Evolutionary conservation across 2,113 vertebrate genomes (phyloP).

Genomic region (Spermophilus dauricus): DNA sequence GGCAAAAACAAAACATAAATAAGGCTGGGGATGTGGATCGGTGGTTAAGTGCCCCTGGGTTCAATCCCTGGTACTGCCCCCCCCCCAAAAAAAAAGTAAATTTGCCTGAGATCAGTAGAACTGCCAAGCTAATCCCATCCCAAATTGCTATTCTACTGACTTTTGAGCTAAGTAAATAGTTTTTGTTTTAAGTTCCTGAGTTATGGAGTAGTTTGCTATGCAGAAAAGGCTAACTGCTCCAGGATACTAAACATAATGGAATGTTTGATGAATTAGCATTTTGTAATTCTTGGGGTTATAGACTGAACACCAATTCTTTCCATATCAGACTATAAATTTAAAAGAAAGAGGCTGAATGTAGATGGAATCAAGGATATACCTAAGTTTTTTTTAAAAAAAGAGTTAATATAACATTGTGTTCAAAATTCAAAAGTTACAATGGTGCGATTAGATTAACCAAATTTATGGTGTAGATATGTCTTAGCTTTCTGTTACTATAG

Average conservation of each 20-base stretch:
- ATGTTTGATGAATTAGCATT: slow-evolving; percentile 55
- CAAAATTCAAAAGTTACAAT: slow-evolving; percentile 47
- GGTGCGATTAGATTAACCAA: slow-evolving; percentile 20
- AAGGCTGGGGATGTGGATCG: too few species aligned
- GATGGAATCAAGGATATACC: background rate
- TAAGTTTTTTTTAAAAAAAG: background rate
- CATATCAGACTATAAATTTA: slow-evolving; percentile 38
- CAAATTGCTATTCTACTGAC: background rate
- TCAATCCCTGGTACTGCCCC: too few species aligned
- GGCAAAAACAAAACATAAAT: too few species aligned
- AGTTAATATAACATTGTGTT: slow-evolving; percentile 34
- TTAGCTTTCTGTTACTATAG: background rate
- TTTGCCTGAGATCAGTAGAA: background rate
- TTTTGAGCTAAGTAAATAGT: background rate
- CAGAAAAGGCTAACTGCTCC: slow-evolving; percentile 57
- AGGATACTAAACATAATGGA: background rate
- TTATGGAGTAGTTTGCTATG: background rate
- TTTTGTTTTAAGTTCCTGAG: slow-evolving; percentile 25
- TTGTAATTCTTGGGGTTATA: slow-evolving; percentile 44
- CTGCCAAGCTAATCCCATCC: background rate
- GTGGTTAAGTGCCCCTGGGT: too few species aligned
- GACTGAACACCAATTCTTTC: slow-evolving; percentile 50
- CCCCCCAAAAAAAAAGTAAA: background rate
- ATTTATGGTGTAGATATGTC: background rate
- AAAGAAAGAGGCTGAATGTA: slow-evolving; percentile 60